Evolutionary conservation across 2,888 invertebrate species (phyloP).

Genomic region (Cheilosia urbana): DNA sequence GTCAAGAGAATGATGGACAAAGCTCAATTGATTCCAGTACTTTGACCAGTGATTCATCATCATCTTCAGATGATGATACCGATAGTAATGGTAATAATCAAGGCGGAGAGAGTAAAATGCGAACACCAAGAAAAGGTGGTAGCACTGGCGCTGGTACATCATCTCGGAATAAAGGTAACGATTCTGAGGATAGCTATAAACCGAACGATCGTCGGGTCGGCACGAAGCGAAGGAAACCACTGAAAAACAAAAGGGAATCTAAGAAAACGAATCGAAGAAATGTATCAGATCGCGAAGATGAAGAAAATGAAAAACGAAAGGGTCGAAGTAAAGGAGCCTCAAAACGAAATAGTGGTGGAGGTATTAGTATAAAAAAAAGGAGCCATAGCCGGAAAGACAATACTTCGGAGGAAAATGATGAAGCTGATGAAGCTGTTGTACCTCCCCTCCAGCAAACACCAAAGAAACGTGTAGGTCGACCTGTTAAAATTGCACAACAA

Average conservation of each 20-base stretch:
- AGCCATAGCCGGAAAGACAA: slow-evolving; percentile 41
- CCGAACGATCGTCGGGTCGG: slow-evolving; percentile 81
- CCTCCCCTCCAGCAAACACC: slow-evolving; percentile 76
- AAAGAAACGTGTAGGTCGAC: slow-evolving; percentile 78
- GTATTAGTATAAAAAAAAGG: slow-evolving; percentile 30
- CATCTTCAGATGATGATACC: slow-evolving; percentile 69
- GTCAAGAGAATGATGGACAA: slow-evolving; percentile 79
- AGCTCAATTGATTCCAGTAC: slow-evolving; percentile 77
- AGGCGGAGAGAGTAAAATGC: slow-evolving; percentile 73
- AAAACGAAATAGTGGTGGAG: slow-evolving; percentile 11
- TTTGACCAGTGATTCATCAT: slow-evolving; percentile 60
- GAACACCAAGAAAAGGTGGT: slow-evolving; percentile 72
- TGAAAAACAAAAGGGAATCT: slow-evolving; percentile 50
- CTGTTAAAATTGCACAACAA: slow-evolving; percentile 69
- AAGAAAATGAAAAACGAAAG: slow-evolving; percentile 77
- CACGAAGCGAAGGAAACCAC: slow-evolving; percentile 62
- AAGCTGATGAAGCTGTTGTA: slow-evolving; percentile 52
- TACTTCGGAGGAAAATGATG: slow-evolving; percentile 59
- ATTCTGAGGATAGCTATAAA: slow-evolving; percentile 86
- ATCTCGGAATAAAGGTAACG: slow-evolving; percentile 85
- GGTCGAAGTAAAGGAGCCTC: slow-evolving; percentile 38
- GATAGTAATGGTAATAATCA: slow-evolving; percentile 74
- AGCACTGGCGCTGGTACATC: slow-evolving; percentile 84
- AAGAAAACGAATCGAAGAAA: slow-evolving; percentile 36
- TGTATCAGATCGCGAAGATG: slow-evolving; percentile 72